Evolutionary conservation across 2,888 invertebrate genomes (phyloP), one percentile per base, ranked within the genome.

Genomic region (Emmelina monodactyla): DNA sequence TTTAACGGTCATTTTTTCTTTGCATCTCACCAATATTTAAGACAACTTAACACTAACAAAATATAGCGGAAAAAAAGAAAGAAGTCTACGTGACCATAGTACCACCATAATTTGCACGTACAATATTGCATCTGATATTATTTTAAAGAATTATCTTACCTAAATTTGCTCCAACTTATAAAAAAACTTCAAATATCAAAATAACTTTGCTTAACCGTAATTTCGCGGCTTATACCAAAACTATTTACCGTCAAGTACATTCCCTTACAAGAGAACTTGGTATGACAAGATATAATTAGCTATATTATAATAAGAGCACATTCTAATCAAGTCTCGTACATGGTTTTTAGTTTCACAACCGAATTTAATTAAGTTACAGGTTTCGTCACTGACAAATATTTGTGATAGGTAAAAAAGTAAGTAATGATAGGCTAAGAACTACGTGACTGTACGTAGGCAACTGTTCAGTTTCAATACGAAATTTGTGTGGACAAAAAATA

Each of bases 401-500:
- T 38, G 38, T 38, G 33, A 44, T 46, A 44, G 49, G 48, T 25
- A 49, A 51, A 53, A 49, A 51, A 52, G 46, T 57, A 25, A 10
- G 25, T 53, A 54, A 59, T 62, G 55, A 58, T 53, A 58, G 52
- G 49, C n/a, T 25, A 25, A 58, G 49, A 53, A 53, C 41, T 50
- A 43, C 40, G 51, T 49, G 50, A n/a, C n/a, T n/a, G n/a, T n/a
- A n/a, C n/a, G n/a, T n/a, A 25, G 9, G 25, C 25, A 25, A 10
- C 25, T 10, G 9, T 10, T 7, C 11, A 25, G 68, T 71, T 72
- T 78, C 76, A 72, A 79, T 71, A 72, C 52, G 47, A 51, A 49
- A 47, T 49, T 56, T 67, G 78, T 76, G 78, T 75, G 78, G 78
- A 73, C 78, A 51, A 44, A 51, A 50, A 55, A 54, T 52, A 62